Conservation (phyloP, 2,888 invertebrate species). For the Microchrysa polita region DNA sequence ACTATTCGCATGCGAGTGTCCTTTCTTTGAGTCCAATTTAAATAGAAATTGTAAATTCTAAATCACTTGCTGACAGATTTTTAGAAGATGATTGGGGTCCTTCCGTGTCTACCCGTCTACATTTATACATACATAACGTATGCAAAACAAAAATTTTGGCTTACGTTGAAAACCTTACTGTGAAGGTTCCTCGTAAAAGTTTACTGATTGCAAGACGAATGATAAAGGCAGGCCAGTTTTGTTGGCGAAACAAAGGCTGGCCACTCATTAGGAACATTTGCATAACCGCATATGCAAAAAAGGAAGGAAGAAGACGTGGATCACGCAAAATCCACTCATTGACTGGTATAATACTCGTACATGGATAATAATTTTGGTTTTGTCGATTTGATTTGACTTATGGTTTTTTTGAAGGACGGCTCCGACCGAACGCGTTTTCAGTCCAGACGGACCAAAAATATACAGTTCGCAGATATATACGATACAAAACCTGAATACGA, state of each 20-base stretch:
- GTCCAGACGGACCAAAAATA: slow-evolving; percentile 31
- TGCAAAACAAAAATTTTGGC: neutral
- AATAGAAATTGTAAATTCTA: slow-evolving; percentile 65
- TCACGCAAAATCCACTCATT: neutral
- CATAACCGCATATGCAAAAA: slow-evolving; percentile 29
- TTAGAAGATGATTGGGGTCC: slow-evolving; percentile 43
- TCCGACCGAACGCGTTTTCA: neutral
- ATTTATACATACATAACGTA: neutral
- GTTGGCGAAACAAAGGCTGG: slow-evolving; percentile 3
- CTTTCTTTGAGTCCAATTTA: slow-evolving; percentile 60
- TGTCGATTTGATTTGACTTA: slow-evolving; percentile 41
- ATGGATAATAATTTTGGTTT: slow-evolving; percentile 6
- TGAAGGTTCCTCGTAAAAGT: no score
- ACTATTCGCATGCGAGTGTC: neutral
- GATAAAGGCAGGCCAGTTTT: neutral
- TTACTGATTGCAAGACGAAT: neutral
- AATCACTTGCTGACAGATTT: slow-evolving; percentile 59
- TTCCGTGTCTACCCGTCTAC: neutral
- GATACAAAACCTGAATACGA: neutral
- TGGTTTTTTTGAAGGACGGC: slow-evolving; percentile 17
- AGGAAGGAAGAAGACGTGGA: neutral
- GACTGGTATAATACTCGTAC: neutral
- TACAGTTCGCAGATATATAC: slow-evolving; percentile 2
- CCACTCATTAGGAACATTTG: slow-evolving; percentile 27
- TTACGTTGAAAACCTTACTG: neutral